Evolutionary conservation across 2,797 vertebrate genomes (phyloP).

Genomic region (Cebuella pygmaea): DNA sequence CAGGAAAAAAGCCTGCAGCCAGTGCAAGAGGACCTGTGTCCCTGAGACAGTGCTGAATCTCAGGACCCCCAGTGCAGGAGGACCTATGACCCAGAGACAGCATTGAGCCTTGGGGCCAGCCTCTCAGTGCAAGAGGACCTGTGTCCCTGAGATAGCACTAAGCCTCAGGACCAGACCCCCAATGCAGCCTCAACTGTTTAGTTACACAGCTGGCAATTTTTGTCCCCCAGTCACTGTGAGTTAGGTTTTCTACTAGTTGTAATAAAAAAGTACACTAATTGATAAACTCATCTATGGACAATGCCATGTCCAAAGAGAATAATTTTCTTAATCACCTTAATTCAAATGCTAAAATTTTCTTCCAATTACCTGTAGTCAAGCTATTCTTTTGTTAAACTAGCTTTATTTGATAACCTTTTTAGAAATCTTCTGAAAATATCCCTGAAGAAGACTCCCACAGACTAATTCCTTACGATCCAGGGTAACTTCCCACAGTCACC

Average conservation of each 20-base stretch:
- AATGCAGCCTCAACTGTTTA: not conserved
- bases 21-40: not conserved
- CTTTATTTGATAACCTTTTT: not conserved
- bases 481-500: not conserved
- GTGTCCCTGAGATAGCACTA: too few relatives aligned
- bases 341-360: not conserved
- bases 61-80: too few relatives aligned
- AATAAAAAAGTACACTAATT: not conserved
- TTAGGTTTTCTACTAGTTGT: not conserved
- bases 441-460: not conserved
- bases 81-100: not conserved
- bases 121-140: too few relatives aligned
- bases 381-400: not conserved
- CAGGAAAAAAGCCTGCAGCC: not conserved
- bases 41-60: not conserved
- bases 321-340: constrained; percentile 1
- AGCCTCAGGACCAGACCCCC: too few relatives aligned
- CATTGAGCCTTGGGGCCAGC: not conserved
- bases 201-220: not conserved
- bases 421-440: constrained; percentile 6
- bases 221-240: not conserved
- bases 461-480: not conserved
- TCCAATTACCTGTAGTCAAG: not conserved
- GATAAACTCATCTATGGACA: not conserved
- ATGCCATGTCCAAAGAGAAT: not conserved